A percentile compares a stretch with the other conserved stretches of the same genome.
phyloP scores from a whole-genome alignment of 2,797 vertebrate genomes.

The Bradypodion pumilum region DNA sequence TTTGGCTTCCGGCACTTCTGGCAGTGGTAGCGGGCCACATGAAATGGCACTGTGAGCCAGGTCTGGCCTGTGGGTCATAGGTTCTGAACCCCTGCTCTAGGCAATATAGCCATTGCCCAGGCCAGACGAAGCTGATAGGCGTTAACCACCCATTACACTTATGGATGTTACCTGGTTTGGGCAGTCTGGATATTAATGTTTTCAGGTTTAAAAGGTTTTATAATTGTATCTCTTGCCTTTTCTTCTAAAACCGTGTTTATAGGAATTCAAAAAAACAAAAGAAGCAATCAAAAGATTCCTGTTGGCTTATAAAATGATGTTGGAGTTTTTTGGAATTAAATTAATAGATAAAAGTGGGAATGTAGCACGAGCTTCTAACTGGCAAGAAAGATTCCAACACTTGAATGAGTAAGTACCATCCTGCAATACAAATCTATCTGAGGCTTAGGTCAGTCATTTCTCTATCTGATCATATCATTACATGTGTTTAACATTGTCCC shows the following conservation, averaged over 20 bases:
- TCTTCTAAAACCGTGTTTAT: conserved; percentile 54
- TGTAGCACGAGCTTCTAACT: conserved; percentile 88
- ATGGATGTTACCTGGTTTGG: neutral
- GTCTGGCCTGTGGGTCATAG: no score
- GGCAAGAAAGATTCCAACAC: conserved; percentile 95
- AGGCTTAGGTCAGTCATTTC: neutral
- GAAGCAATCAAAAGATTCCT: conserved; percentile 94
- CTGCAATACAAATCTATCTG: neutral
- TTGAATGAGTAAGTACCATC: conserved; percentile 91
- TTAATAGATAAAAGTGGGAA: conserved; percentile 93
- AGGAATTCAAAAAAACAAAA: conserved; percentile 98
- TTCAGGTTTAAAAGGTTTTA: neutral
- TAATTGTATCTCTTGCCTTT: conserved; percentile 35
- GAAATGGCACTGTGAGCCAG: no score
- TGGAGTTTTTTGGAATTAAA: conserved; percentile 97
- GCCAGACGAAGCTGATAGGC: neutral
- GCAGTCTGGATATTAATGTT: no score
- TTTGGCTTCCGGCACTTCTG: no score
- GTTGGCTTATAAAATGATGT: conserved; percentile 93
- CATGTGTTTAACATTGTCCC: neutral
- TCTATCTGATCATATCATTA: neutral
- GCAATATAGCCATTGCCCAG: neutral
- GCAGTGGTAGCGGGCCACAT: no score
- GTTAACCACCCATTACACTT: neutral
- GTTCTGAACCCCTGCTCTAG: no score